Evolutionary conservation across 2,797 vertebrate genomes (phyloP).

Genomic region (Lagothrix lagotricha): DNA sequence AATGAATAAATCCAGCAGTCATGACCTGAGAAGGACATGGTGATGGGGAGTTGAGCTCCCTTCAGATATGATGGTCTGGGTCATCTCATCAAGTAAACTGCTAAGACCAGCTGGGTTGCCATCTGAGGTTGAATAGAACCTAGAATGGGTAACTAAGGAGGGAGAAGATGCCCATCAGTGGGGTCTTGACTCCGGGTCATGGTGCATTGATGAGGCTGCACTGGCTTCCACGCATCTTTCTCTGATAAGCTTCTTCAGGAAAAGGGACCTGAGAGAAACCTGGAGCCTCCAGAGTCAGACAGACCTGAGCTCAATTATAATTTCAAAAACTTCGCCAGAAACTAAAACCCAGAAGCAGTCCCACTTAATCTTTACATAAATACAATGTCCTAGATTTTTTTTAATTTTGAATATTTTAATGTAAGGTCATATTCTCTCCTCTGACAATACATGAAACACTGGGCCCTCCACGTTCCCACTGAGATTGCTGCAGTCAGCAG

Average conservation of each 20-base stretch:
- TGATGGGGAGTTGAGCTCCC: background rate
- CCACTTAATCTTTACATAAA: background rate
- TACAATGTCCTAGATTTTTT: background rate
- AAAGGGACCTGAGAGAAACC: background rate
- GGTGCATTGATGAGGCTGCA: background rate
- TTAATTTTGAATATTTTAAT: background rate
- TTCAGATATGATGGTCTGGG: background rate
- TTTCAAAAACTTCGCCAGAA: background rate
- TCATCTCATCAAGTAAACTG: background rate
- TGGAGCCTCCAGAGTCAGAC: background rate
- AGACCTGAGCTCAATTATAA: background rate
- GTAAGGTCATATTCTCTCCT: background rate
- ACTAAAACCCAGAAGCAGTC: background rate
- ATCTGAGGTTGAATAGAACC: background rate
- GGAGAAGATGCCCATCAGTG: accelerated
- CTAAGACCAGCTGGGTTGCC: background rate
- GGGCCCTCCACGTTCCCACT: background rate
- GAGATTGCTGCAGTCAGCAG: background rate
- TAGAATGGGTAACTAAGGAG: background rate
- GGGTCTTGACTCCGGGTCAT: background rate
- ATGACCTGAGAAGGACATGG: background rate
- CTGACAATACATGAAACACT: background rate
- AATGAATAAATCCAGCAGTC: background rate
- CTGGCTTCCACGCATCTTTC: background rate
- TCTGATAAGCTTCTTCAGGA: background rate